A percentile compares a stretch with the other conserved stretches of the same genome.
phyloP scores from a whole-genome alignment of 2,797 vertebrate genomes.

The Megaceryle alcyon region DNA sequence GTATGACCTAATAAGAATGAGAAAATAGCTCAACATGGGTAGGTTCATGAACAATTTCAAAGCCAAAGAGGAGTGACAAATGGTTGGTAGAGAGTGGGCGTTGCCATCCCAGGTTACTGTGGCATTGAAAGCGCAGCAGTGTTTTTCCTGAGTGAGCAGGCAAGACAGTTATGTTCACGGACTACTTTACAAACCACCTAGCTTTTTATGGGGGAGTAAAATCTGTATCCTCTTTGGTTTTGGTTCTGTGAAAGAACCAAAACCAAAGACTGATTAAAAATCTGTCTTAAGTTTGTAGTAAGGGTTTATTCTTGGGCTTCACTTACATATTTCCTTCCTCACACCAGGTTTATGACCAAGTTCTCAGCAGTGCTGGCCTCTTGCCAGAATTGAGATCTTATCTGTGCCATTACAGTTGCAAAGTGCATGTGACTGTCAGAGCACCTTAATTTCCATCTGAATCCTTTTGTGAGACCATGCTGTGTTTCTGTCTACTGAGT shows the following conservation, averaged over 20 bases:
- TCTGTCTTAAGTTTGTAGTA: not conserved
- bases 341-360: not conserved
- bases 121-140: not conserved
- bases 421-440: not conserved
- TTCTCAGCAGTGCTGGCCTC: not conserved
- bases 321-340: not conserved
- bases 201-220: not conserved
- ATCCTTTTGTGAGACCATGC: not conserved
- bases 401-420: rapidly evolving
- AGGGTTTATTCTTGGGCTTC: not conserved
- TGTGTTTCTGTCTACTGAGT: not conserved
- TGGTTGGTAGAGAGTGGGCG: not conserved
- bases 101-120: not conserved
- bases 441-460: not conserved
- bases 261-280: not conserved
- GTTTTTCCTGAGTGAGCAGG: not conserved
- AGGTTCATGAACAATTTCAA: not conserved
- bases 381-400: not conserved
- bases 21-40: not conserved
- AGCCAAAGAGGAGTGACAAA: not conserved
- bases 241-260: not conserved
- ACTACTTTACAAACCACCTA: not conserved
- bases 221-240: not conserved
- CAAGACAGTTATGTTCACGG: rapidly evolving
- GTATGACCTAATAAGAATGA: not conserved